Evolutionary conservation across 2,888 invertebrate species (phyloP).

Genomic region (Microctonus brassicae): DNA sequence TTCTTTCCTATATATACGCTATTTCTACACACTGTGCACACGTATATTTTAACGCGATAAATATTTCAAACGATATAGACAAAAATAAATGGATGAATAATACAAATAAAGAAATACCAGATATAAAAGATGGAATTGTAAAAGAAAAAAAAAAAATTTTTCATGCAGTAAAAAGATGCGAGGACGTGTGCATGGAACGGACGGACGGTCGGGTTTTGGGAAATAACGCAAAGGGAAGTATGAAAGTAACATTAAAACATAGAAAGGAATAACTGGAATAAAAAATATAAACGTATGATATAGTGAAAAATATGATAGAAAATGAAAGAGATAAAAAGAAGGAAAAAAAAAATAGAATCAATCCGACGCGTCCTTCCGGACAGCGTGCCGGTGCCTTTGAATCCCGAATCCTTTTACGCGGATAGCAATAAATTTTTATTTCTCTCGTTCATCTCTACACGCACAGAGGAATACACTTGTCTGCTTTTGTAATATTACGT

Average conservation of each 20-base stretch:
- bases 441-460: conserved; percentile 33
- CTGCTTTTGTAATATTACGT: conserved; percentile 7
- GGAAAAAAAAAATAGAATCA: conserved; percentile 18
- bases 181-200: conserved; percentile 41
- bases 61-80: conserved; percentile 2
- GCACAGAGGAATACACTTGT: conserved; percentile 9
- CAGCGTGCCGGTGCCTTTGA: conserved; percentile 53
- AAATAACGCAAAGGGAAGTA: conserved; percentile 11
- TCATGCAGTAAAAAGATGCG: conserved; percentile 21
- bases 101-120: background rate
- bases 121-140: too few relatives aligned
- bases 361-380: conserved; percentile 45
- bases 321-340: background rate
- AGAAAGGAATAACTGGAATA: background rate
- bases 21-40: conserved; percentile 13
- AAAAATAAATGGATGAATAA: too few relatives aligned
- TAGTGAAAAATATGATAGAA: background rate
- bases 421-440: conserved; percentile 49
- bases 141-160: conserved; percentile 4
- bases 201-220: conserved; percentile 33
- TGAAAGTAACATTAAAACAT: background rate
- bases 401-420: conserved; percentile 46
- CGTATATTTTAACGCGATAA: background rate
- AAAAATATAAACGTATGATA: background rate
- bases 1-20: conserved; percentile 13